Conservation (phyloP, 2,113 vertebrate genomes). For the Dasypus novemcinctus region DNA sequence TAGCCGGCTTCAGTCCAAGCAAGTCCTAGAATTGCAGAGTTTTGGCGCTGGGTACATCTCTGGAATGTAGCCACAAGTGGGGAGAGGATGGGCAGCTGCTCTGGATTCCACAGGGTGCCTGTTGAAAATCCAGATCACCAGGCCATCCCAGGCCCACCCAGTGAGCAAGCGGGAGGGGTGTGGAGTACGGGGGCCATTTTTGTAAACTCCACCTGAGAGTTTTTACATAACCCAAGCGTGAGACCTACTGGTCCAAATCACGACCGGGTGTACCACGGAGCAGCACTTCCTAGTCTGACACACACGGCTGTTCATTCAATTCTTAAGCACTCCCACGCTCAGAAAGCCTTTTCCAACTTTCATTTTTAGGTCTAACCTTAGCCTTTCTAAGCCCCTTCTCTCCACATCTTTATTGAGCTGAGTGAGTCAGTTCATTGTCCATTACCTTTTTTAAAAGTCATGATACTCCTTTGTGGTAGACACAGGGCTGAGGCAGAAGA, state of each 20-base stretch:
- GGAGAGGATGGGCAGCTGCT: background rate
- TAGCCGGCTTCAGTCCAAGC: background rate
- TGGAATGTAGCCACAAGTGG: background rate
- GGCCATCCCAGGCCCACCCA: background rate
- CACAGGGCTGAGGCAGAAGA: background rate
- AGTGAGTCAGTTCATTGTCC: background rate
- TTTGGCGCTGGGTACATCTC: background rate
- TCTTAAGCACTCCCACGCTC: background rate
- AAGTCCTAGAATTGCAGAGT: background rate
- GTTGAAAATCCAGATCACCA: background rate
- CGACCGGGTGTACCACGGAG: background rate
- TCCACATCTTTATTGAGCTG: background rate
- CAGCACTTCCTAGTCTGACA: background rate
- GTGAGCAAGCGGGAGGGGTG: fast-evolving
- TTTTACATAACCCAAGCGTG: background rate
- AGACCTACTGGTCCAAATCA: background rate
- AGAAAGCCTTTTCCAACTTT: background rate
- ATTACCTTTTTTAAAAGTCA: background rate
- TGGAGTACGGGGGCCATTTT: background rate
- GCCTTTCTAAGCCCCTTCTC: background rate
- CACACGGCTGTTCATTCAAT: background rate
- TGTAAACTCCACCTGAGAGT: background rate
- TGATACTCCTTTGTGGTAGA: background rate
- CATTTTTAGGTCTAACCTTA: background rate
- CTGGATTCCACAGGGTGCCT: background rate